These are phyloP conservation scores for Eretmochelys imbricata DNA, from an alignment of 2,113 vertebrate species.

Conservation along the genomic window DNA sequence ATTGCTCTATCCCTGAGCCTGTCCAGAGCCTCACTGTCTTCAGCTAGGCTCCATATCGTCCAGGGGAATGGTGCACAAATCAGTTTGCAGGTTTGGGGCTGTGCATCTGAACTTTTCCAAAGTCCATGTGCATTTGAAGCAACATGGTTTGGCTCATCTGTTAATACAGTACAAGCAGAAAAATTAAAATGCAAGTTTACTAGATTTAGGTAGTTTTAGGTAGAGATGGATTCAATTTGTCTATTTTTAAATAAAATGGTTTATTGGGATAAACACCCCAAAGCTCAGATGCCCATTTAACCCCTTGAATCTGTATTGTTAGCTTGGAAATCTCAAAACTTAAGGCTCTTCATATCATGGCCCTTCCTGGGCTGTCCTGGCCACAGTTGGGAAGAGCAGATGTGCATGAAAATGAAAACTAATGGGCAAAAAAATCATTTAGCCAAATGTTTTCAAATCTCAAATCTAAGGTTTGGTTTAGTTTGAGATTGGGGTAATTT, in stretches of 20 bases:
- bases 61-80: not conserved
- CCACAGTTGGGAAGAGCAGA: too few species aligned
- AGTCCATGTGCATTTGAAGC: slow-evolving; percentile 14
- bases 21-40: not conserved
- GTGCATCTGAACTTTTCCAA: not conserved
- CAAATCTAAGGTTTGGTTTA: not conserved
- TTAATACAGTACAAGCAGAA: slow-evolving; percentile 3
- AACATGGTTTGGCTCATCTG: not conserved
- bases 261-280: not conserved
- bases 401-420: not conserved
- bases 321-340: not conserved
- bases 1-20: not conserved
- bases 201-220: not conserved
- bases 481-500: not conserved
- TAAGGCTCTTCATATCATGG: not conserved
- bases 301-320: not conserved
- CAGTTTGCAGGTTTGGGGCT: not conserved
- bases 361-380: not conserved
- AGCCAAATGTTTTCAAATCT: not conserved
- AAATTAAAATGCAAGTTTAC: not conserved
- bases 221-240: not conserved
- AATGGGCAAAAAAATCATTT: not conserved
- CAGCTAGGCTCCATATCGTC: not conserved
- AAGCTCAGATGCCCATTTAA: not conserved
- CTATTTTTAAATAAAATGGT: not conserved